Conservation (phyloP, 2,113 vertebrate species). For the Eclectus roratus region DNA sequence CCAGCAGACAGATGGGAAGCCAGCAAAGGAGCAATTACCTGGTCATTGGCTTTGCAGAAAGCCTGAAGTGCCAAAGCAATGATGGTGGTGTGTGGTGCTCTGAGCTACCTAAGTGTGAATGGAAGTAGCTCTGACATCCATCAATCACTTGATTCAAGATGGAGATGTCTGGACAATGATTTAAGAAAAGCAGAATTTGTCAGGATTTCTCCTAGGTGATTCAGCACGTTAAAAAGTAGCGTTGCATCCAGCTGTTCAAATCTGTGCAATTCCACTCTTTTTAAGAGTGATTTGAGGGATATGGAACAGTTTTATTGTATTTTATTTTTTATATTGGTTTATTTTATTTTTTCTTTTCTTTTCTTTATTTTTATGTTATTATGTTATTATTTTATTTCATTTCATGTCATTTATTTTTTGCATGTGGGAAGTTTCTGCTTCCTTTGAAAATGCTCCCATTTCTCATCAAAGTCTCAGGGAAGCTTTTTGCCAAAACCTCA, state of each 20-base stretch:
- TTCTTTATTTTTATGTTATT: not conserved
- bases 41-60: not conserved
- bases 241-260: not conserved
- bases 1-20: not conserved
- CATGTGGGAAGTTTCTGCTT: not conserved
- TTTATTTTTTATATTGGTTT: too few species aligned
- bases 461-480: not conserved
- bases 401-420: not conserved
- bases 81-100: accelerated
- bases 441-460: not conserved
- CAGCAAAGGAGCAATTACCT: not conserved
- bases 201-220: not conserved
- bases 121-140: not conserved
- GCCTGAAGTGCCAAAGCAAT: not conserved
- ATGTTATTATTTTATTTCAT: not conserved
- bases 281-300: not conserved
- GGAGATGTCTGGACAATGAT: not conserved
- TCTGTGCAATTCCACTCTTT: not conserved
- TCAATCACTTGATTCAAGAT: not conserved
- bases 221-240: not conserved
- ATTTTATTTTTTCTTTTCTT: not conserved
- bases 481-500: not conserved
- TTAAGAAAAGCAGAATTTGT: not conserved
- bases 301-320: not conserved
- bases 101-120: not conserved